Percentiles rank a stretch among this genome's conserved stretches.
phyloP scores from a whole-genome alignment of 92 coral and sea anemone species.

The Phenganax stokvisi region DNA sequence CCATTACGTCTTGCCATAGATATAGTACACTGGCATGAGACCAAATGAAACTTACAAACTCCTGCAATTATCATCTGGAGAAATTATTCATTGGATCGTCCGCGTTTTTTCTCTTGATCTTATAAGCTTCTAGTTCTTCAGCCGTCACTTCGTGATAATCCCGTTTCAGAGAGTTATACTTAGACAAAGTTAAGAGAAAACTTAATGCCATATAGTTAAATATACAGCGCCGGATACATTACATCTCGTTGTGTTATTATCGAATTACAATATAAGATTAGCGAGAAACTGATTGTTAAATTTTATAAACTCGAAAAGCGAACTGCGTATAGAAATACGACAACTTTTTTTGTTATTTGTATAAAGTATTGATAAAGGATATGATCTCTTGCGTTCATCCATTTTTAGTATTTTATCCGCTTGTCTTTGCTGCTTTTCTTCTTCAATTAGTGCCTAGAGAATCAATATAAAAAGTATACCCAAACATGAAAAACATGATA shows the following conservation, averaged over 20 bases:
- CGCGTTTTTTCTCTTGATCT: slow-evolving; percentile 74
- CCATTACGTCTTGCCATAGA: too few relatives aligned
- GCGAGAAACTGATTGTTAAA: too few relatives aligned
- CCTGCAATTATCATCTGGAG: not conserved
- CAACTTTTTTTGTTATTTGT: not conserved
- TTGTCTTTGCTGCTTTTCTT: slow-evolving; percentile 67
- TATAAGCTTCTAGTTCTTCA: slow-evolving; percentile 91
- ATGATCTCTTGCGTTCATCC: slow-evolving; percentile 89
- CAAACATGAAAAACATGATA: not conserved
- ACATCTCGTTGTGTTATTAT: not conserved
- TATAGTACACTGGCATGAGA: not conserved
- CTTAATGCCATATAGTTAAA: not conserved
- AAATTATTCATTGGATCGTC: slow-evolving; percentile 95
- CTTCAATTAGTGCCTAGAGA: slow-evolving; percentile 67
- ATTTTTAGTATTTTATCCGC: slow-evolving; percentile 71
- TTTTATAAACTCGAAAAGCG: not conserved
- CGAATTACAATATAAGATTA: too few relatives aligned
- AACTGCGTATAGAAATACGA: not conserved
- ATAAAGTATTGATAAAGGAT: slow-evolving; percentile 15
- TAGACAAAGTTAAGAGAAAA: slow-evolving; percentile 16
- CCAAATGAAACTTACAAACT: not conserved
- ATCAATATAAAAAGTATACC: slow-evolving; percentile 4
- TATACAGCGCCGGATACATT: not conserved
- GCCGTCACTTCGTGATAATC: slow-evolving; percentile 78
- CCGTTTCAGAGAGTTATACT: slow-evolving; percentile 82